These are phyloP conservation scores for Tortricodes alternella DNA, from an alignment of 2,888 invertebrate species.

Conservation along the genomic window DNA sequence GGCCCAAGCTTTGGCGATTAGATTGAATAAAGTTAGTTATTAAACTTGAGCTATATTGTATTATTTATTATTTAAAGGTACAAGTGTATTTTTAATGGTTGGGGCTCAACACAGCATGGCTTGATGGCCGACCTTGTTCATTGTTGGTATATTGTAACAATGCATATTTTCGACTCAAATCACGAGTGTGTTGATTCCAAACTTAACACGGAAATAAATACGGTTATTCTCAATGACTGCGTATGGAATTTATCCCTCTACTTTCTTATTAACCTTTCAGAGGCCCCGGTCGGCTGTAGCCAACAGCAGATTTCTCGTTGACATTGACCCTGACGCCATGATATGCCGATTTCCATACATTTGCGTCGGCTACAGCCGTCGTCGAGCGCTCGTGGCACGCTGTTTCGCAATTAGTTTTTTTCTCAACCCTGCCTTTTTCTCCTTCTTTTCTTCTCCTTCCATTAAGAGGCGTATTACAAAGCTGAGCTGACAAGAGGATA, in stretches of 20 bases:
- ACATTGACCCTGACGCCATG: no score
- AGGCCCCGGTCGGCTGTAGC: no score
- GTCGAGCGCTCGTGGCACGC: no score
- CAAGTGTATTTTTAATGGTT: conserved; percentile 16
- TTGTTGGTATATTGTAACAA: conserved; percentile 6
- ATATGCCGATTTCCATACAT: no score
- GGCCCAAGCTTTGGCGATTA: not conserved
- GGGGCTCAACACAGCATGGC: conserved; percentile 1
- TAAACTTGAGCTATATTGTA: conserved; percentile 1
- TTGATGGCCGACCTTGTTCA: conserved; percentile 1
- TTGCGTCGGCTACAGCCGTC: no score
- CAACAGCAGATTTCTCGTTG: no score
- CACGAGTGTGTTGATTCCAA: not conserved
- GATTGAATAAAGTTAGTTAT: not conserved
- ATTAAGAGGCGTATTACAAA: no score
- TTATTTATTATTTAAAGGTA: conserved; percentile 17
- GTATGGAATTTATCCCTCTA: not conserved
- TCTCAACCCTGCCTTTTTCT: no score
- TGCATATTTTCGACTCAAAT: conserved; percentile 2
- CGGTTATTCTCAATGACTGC: conserved; percentile 19
- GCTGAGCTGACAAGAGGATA: no score
- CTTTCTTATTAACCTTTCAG: no score
- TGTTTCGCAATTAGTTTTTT: no score
- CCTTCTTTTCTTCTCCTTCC: no score
- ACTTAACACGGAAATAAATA: conserved; percentile 17